phyloP scores from a whole-genome alignment of 2,797 vertebrate species.

The Balearica regulorum region DNA sequence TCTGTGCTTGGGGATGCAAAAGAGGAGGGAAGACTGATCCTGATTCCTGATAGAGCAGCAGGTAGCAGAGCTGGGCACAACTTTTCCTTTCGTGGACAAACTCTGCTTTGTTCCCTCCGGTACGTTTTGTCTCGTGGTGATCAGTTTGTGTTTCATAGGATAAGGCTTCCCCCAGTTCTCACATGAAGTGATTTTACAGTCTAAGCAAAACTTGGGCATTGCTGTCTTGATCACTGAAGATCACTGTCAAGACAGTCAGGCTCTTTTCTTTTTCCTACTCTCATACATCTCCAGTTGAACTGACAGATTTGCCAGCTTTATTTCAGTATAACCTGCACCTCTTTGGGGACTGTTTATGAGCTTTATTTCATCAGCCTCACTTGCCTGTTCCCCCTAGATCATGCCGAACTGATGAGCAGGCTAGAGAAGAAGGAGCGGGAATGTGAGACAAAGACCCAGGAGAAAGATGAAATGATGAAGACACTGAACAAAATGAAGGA shows the following conservation, averaged over 20 bases:
- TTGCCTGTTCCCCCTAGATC: constrained; percentile 63
- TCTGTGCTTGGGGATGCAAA: background rate
- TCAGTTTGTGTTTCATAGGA: background rate
- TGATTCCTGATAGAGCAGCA: background rate
- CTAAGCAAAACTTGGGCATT: background rate
- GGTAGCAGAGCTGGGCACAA: background rate
- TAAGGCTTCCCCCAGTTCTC: background rate
- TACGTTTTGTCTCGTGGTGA: background rate
- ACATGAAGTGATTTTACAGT: background rate
- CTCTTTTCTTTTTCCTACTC: background rate
- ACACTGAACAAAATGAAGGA: constrained; percentile 99
- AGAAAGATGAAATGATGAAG: constrained; percentile 99
- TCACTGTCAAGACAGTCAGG: background rate
- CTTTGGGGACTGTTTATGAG: background rate
- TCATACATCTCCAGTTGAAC: background rate
- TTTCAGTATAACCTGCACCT: background rate
- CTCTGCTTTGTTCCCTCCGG: background rate
- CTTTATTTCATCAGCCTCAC: background rate
- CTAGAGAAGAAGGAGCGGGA: constrained; percentile 94
- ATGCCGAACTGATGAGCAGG: constrained; percentile 85
- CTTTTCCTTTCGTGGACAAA: background rate
- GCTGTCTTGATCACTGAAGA: background rate
- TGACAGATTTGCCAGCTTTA: background rate
- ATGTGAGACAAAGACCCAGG: constrained; percentile 93
- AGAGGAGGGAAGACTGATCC: background rate